Evolutionary conservation across 2,797 vertebrate species (phyloP), one percentile per base, ranked within the genome.

Genomic region (Hypotaenidia philippensis): DNA sequence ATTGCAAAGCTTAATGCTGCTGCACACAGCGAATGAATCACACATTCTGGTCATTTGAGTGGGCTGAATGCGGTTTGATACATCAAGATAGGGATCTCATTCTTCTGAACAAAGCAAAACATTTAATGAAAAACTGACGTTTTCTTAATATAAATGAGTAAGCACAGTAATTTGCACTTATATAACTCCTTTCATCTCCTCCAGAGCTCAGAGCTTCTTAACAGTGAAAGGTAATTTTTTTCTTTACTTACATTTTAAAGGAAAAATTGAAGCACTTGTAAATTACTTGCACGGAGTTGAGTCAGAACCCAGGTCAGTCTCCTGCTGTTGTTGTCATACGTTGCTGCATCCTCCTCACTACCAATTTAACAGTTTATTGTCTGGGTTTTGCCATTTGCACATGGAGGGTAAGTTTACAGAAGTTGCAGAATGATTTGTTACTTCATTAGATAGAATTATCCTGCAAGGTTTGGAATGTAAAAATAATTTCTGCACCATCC

Each of bases 121-220:
- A 83, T 79, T 87, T 69, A 86, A 88, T 83, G 66, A 83, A 94
- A 94, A 91, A 3, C 49, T 13, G 36, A 60, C 9, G 2, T 91
- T 93, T 93, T 89, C 72, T 71, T 86, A 68, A 88, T 82, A 90
- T 56, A 72, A 88, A 81, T 92, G 76, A 91, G 44, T 91, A 90
- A 94, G 85, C 65, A 83, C 19, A 66, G 66, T 47, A 81, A 91
- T 94, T 96, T 86, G 34, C 80, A 66, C 82, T 93, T 89, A 45
- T 26, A 59, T 86, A 90, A 79, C 72, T 78, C 36, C 41, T 88
- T 95, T 79, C 76, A 79, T 59, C 66, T 71, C 17, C 32, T 88
- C n/a, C 44, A 47, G 47, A 65, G 50, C 66, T 93, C 89, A 83
- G 69, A 92, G 22, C n/a, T 83, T 88, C 76, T 94, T 81, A 65